A percentile compares a stretch with the other conserved stretches of the same genome.
Conservation (phyloP, 2,888 invertebrate genomes). For the Palloptera scutellata region DNA sequence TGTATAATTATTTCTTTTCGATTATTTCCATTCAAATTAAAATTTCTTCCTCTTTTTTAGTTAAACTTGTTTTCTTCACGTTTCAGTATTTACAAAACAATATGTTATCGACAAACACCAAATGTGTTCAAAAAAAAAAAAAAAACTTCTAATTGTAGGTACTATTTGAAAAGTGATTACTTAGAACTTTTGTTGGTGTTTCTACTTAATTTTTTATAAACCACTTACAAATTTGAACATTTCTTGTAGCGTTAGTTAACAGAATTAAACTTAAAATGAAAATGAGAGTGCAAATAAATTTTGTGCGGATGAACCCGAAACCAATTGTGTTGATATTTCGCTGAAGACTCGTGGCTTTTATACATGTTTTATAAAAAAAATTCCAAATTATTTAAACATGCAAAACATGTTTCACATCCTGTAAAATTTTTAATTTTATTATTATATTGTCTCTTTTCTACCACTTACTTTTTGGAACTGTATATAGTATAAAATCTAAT, state of each 20-base stretch:
- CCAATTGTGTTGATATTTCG: constrained; percentile 38
- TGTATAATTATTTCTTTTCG: neutral
- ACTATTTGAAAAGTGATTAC: neutral
- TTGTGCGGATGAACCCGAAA: constrained; percentile 42
- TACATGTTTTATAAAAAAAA: constrained; percentile 40
- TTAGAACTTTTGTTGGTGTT: neutral
- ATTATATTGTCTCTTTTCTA: constrained; percentile 17
- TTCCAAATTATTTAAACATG: constrained; percentile 50
- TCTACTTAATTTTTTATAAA: constrained; percentile 19
- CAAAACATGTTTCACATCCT: constrained; percentile 60
- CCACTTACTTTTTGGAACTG: constrained; percentile 6
- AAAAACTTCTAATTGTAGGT: too few relatives aligned
- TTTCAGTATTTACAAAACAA: neutral
- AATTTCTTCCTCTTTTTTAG: neutral
- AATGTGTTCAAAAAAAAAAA: too few relatives aligned
- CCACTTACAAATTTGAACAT: constrained; percentile 58
- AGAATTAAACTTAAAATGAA: constrained; percentile 14
- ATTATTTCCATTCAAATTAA: neutral
- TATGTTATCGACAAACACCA: neutral
- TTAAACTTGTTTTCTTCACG: neutral
- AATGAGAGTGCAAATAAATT: constrained; percentile 40
- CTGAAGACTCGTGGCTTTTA: constrained; percentile 48
- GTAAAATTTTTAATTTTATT: constrained; percentile 35
- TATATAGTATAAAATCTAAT: constrained; percentile 9
- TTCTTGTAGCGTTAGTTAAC: constrained; percentile 21